phyloP scores from a whole-genome alignment of 2,113 vertebrate species.

The Chamaetylas fuelleborni region DNA sequence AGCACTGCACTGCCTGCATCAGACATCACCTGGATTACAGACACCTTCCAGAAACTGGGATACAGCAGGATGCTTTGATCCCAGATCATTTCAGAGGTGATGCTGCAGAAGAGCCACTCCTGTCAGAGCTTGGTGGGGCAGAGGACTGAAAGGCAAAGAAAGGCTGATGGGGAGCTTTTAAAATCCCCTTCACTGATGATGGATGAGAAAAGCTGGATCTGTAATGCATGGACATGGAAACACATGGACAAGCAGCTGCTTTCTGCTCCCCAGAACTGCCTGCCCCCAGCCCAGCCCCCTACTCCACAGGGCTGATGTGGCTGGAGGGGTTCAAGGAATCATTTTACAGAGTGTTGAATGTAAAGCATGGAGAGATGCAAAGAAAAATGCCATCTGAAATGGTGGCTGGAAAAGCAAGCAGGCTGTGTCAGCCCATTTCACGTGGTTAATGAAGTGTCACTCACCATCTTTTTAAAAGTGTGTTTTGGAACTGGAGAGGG shows the following conservation, averaged over 20 bases:
- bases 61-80: not conserved
- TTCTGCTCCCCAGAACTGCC: not conserved
- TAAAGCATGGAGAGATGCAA: not conserved
- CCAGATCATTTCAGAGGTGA: not conserved
- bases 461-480: not conserved
- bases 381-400: not conserved
- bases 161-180: not conserved
- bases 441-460: conserved; percentile 6
- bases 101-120: not conserved
- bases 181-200: not conserved
- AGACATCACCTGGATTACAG: not conserved
- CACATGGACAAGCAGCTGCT: not conserved
- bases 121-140: not conserved
- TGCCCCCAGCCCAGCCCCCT: not conserved
- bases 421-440: conserved; percentile 23
- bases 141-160: not conserved
- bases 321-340: not conserved
- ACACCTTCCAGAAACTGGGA: not conserved
- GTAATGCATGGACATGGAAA: not conserved
- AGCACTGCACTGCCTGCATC: not conserved
- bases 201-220: not conserved
- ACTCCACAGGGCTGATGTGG: not conserved
- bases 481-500: not conserved
- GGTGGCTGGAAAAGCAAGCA: not conserved
- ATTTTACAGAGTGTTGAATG: not conserved